A percentile compares a stretch with the other conserved stretches of the same genome.
phyloP scores from a whole-genome alignment of 2,888 invertebrate species.

The Corythucha ciliata region DNA sequence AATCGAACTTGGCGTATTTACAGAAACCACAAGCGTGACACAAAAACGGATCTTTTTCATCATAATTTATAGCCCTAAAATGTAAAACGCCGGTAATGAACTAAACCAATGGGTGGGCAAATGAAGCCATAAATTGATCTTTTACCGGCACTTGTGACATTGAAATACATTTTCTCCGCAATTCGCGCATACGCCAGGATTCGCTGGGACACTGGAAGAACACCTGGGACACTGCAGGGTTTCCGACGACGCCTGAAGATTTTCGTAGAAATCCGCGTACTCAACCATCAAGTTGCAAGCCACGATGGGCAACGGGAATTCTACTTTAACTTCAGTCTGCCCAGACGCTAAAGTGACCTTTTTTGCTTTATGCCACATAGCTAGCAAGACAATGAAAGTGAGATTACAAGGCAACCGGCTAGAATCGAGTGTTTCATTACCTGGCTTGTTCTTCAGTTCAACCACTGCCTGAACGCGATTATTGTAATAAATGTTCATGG shows the following conservation, averaged over 20 bases:
- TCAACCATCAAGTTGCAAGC: constrained; percentile 98
- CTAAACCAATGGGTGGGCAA: neutral
- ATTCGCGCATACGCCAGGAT: constrained; percentile 93
- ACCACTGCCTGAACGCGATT: constrained; percentile 95
- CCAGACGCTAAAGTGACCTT: constrained; percentile 80
- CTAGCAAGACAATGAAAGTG: constrained; percentile 42
- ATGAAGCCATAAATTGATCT: constrained; percentile 21
- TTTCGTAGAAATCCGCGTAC: constrained; percentile 95
- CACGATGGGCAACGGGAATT: constrained; percentile 92
- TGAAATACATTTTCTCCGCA: constrained; percentile 99
- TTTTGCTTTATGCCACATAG: constrained; percentile 95
- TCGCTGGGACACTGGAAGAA: constrained; percentile 91
- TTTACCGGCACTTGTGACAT: constrained; percentile 89
- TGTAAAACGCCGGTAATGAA: constrained; percentile 13
- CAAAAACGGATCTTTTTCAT: constrained; percentile 84
- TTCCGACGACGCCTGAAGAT: constrained; percentile 85
- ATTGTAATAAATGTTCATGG: constrained; percentile 93
- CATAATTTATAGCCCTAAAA: constrained; percentile 73
- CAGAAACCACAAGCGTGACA: constrained; percentile 99
- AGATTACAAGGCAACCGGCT: too few species aligned
- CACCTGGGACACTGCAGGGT: constrained; percentile 93
- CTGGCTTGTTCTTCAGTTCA: constrained; percentile 89
- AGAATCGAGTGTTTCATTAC: constrained; percentile 41
- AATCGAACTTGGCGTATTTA: constrained; percentile 98
- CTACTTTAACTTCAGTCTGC: constrained; percentile 92